Evolutionary conservation across 2,113 vertebrate genomes (phyloP).

Genomic region (Crotalus tigris): DNA sequence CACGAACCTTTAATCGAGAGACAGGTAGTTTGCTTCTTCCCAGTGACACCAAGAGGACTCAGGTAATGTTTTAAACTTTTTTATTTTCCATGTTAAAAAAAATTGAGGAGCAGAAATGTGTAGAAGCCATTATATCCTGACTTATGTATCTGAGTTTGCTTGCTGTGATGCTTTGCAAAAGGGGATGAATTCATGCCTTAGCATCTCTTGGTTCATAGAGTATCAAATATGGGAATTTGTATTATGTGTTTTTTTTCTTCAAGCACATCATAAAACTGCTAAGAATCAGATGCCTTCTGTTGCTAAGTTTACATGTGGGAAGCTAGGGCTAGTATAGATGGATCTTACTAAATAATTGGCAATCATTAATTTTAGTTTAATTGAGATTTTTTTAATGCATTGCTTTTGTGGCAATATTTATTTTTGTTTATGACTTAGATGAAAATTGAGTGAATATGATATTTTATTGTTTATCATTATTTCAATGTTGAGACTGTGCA

Average conservation of each 20-base stretch:
- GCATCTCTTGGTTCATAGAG: not conserved
- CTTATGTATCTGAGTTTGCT: not conserved
- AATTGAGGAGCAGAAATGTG: not conserved
- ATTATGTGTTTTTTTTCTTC: not conserved
- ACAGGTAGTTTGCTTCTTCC: slow-evolving; percentile 92
- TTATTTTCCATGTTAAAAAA: not conserved
- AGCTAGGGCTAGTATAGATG: not conserved
- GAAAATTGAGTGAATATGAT: not conserved
- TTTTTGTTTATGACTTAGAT: not conserved
- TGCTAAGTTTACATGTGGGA: not conserved
- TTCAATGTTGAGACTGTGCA: not conserved
- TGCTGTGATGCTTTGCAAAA: not conserved
- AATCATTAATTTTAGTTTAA: not conserved
- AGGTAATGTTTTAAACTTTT: slow-evolving; percentile 68
- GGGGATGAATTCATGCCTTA: not conserved
- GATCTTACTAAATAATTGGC: not conserved
- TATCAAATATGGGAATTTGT: not conserved
- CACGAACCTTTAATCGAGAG: slow-evolving; percentile 84
- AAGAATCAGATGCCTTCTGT: not conserved
- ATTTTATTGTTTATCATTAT: not conserved
- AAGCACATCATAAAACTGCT: not conserved
- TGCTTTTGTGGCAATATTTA: not conserved
- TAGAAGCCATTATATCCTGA: not conserved
- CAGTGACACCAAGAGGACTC: slow-evolving; percentile 89
- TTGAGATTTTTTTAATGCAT: not conserved